phyloP scores from a whole-genome alignment of 2,888 invertebrate species.

The Papilio protenor region DNA sequence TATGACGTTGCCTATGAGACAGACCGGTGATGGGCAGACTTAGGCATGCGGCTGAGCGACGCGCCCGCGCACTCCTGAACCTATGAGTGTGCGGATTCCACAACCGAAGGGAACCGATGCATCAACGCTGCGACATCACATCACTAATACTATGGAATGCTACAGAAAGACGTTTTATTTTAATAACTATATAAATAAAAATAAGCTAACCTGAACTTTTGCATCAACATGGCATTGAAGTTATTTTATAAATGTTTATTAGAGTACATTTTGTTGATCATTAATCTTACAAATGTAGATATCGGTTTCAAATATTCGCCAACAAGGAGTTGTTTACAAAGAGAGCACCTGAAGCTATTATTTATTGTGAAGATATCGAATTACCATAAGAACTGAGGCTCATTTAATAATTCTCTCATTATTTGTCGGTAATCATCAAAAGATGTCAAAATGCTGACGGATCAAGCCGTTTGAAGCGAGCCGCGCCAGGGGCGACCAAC shows the following conservation, averaged over 20 bases:
- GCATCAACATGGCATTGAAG: no score
- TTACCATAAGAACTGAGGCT: slow-evolving; percentile 47
- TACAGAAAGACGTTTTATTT: background rate
- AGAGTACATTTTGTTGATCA: background rate
- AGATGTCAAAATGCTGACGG: slow-evolving; percentile 80
- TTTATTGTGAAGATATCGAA: slow-evolving; percentile 46
- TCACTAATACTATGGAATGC: background rate
- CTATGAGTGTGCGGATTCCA: background rate
- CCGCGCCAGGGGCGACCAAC: slow-evolving; percentile 72
- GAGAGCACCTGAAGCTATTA: slow-evolving; percentile 34
- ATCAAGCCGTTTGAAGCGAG: slow-evolving; percentile 65
- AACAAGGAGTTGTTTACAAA: slow-evolving; percentile 8
- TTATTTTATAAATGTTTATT: background rate
- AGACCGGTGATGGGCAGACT: background rate
- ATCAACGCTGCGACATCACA: background rate
- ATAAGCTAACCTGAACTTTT: no score
- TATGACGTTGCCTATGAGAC: background rate
- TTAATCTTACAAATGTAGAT: slow-evolving; percentile 11
- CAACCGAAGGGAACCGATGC: background rate
- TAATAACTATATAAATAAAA: no score
- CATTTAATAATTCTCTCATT: slow-evolving; percentile 67
- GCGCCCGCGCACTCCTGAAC: background rate
- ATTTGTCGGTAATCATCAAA: slow-evolving; percentile 81
- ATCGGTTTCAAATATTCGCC: slow-evolving; percentile 22
- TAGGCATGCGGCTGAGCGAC: background rate